Percentiles rank a stretch among this genome's conserved stretches.
These are phyloP conservation scores for Rhabdornis inornatus DNA, from an alignment of 2,113 vertebrate species.

Conservation along the genomic window DNA sequence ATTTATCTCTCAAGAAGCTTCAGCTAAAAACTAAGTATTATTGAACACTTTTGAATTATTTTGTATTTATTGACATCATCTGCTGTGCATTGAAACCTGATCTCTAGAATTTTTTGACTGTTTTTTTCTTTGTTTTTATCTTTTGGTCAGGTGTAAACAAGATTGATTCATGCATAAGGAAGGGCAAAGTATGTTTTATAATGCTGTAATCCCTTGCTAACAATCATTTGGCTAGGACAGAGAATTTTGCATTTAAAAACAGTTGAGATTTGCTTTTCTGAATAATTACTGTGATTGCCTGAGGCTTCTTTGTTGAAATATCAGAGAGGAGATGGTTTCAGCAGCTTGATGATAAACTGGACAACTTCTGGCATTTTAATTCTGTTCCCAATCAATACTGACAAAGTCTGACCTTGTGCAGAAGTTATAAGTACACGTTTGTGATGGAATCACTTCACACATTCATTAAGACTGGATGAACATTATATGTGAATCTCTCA, in stretches of 20 bases:
- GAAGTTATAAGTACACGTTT: slow-evolving; percentile 32
- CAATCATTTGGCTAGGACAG: slow-evolving; percentile 6
- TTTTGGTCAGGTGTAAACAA: slow-evolving; percentile 30
- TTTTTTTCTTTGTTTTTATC: not conserved
- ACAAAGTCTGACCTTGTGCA: slow-evolving; percentile 58
- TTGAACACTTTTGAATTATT: not conserved
- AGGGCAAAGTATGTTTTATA: slow-evolving; percentile 9
- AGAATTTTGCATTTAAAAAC: slow-evolving; percentile 57
- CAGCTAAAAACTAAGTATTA: not conserved
- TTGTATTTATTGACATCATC: not conserved
- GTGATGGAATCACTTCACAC: slow-evolving; percentile 28
- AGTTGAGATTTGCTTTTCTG: slow-evolving; percentile 53
- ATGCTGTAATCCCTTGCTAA: slow-evolving; percentile 35
- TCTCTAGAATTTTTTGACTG: not conserved
- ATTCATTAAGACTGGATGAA: slow-evolving; percentile 32
- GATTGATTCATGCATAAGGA: not conserved
- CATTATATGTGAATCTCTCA: slow-evolving; percentile 24
- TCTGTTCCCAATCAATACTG: slow-evolving; percentile 45
- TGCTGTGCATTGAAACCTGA: not conserved
- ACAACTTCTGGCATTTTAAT: slow-evolving; percentile 62
- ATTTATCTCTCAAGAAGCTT: not conserved
- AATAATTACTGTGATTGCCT: slow-evolving; percentile 60
- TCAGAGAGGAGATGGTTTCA: slow-evolving; percentile 51
- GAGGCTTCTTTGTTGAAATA: slow-evolving; percentile 57
- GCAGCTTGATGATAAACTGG: slow-evolving; percentile 55